Evolutionary conservation across 2,888 invertebrate genomes (phyloP), one percentile per base, ranked within the genome.

Genomic region (Portevinia maculata): DNA sequence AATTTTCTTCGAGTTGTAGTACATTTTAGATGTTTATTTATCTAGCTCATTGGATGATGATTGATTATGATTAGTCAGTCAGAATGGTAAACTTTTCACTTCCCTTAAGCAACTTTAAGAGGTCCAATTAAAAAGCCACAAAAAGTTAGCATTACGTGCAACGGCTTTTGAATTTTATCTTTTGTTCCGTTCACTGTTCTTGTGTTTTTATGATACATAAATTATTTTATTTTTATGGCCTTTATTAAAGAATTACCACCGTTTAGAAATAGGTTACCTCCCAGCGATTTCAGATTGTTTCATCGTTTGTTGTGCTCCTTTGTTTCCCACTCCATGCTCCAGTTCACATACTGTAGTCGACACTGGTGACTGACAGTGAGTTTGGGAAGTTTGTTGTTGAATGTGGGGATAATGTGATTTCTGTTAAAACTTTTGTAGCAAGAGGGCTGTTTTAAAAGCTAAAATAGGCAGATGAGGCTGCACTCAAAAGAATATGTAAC

Each of bases 221-320:
- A 79, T 74, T 69, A 62, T 69, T 67, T 75, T 74, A 39, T 67
- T 75, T 81, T 75, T 69, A 79, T 75, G 57, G 37, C 11, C 57
- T 79, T 57, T 62, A 75, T 75, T 70, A 57, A 79, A 79, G 74
- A 79, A 79, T 74, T 74, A 74, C 75, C 57, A 52, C 64, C 75
- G 69, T 64, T 79, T 74, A 79, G 50, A 79, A 79, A 79, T 79
- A 74, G 69, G 79, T 74, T 75, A 64, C 69, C 62, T 74, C 44
- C 74, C 30, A 69, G 79, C 50, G 39, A 55, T 79, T 79, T 74
- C 60, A 34, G 28, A 67, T 60, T 67, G 60, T 55, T 74, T 28
- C 48, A 60, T 41, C 28, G 53, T 60, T 46, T 55, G 52, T 39
- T 24, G n/a, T 50, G 59, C 39, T 55, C 17, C 17, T 41, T n/a